phyloP scores from a whole-genome alignment of 2,113 vertebrate genomes.

The Actinemys pallida region DNA sequence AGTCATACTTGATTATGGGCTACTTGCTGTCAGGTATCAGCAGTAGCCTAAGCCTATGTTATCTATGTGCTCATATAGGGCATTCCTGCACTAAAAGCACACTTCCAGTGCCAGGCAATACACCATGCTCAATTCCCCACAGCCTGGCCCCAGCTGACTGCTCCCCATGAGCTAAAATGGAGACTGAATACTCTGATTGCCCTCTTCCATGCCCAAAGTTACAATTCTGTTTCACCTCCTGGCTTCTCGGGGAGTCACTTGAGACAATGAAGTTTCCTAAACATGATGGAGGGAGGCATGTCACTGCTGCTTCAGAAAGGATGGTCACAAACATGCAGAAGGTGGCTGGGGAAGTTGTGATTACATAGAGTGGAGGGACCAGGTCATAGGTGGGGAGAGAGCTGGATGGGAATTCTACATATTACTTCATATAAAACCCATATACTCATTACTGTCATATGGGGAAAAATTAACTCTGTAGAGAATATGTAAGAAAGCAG shows the following conservation, averaged over 20 bases:
- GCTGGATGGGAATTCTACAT: background rate
- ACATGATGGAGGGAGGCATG: background rate
- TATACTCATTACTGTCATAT: background rate
- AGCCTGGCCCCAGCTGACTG: background rate
- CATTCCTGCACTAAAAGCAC: background rate
- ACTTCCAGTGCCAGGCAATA: background rate
- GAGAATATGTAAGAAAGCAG: background rate
- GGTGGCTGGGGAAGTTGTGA: background rate
- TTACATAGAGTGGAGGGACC: background rate
- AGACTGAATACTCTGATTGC: background rate
- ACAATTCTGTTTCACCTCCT: background rate
- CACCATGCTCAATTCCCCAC: background rate
- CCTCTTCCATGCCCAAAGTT: background rate
- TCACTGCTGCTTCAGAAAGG: background rate
- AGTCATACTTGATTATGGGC: background rate
- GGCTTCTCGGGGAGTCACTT: fast-evolving
- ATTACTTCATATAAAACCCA: background rate
- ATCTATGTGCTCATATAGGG: fast-evolving
- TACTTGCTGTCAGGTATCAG: background rate
- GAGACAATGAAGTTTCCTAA: background rate
- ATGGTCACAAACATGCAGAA: background rate
- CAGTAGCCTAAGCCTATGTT: background rate
- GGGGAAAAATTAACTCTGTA: background rate
- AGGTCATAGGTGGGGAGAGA: background rate
- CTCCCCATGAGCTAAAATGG: background rate